Evolutionary conservation across 1,140 invertebrate species (phyloP).

Genomic region (Mizuhopecten yessoensis): DNA sequence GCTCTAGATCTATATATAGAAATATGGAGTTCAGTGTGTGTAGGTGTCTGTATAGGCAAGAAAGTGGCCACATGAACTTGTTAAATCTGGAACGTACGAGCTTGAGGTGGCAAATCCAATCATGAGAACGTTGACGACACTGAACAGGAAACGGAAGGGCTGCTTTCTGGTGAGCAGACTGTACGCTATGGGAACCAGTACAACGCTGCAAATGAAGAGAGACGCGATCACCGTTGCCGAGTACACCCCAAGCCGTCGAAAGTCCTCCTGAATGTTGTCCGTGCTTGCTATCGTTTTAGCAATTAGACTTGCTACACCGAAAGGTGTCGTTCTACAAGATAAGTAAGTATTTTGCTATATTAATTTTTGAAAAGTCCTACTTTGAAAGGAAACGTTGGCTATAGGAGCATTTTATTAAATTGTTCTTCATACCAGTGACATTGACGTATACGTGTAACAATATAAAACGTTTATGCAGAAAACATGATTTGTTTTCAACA

Average conservation of each 20-base stretch:
- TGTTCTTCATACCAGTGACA: too few relatives aligned
- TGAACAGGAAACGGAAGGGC: conserved; percentile 94
- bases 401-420: too few relatives aligned
- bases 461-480: too few relatives aligned
- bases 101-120: conserved; percentile 97
- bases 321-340: conserved; percentile 89
- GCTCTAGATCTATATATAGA: too few relatives aligned
- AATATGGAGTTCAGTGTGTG: too few relatives aligned
- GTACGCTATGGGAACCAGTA: conserved; percentile 94
- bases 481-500: too few relatives aligned
- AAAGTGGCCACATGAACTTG: too few relatives aligned
- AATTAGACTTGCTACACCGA: conserved; percentile 95
- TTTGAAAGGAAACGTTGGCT: too few relatives aligned
- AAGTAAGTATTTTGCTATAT: neutral
- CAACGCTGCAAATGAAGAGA: conserved; percentile 93
- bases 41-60: too few relatives aligned
- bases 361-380: too few relatives aligned
- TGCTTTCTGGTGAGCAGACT: conserved; percentile 92
- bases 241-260: conserved; percentile 94
- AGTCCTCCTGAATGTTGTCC: conserved; percentile 90
- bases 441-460: too few relatives aligned
- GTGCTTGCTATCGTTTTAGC: conserved; percentile 95
- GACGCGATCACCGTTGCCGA: conserved; percentile 93
- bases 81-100: conserved; percentile 72
- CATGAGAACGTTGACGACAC: conserved; percentile 92